A percentile compares a stretch with the other conserved stretches of the same genome.
Conservation (phyloP, 2,888 invertebrate genomes). For the Euplexia lucipara region DNA sequence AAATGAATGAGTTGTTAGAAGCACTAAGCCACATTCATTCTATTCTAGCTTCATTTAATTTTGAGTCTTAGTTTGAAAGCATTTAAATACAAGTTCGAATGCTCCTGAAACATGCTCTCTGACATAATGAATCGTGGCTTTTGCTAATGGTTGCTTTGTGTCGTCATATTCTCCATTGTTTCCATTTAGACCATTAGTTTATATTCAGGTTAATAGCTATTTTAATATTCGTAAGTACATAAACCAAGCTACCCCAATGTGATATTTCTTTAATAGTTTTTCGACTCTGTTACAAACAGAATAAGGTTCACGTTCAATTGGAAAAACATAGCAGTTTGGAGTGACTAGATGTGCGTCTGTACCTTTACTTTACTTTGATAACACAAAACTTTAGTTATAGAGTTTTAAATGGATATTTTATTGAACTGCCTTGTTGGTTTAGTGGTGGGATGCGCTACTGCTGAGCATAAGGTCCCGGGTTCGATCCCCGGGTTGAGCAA, state of each 20-base stretch:
- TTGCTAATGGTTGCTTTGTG: conserved; percentile 4
- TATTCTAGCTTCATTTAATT: not conserved
- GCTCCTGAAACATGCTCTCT: not conserved
- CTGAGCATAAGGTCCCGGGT: too few relatives aligned
- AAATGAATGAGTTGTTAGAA: not conserved
- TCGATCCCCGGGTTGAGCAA: too few relatives aligned
- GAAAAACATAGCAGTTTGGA: too few relatives aligned
- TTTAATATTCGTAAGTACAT: not conserved
- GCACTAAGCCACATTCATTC: not conserved
- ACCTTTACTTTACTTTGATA: not conserved
- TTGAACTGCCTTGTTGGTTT: too few relatives aligned
- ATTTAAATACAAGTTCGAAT: conserved; percentile 12
- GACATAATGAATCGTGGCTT: conserved; percentile 1
- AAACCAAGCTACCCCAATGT: too few relatives aligned
- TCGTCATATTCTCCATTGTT: not conserved
- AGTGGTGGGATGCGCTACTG: too few relatives aligned
- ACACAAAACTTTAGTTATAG: not conserved
- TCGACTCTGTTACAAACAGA: too few relatives aligned
- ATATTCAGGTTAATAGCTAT: conserved; percentile 1
- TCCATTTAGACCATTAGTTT: not conserved
- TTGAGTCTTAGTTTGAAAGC: conserved; percentile 4
- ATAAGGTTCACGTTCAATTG: too few relatives aligned
- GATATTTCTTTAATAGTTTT: too few relatives aligned
- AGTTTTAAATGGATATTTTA: not conserved
- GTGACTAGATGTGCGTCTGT: too few relatives aligned